These are phyloP conservation scores for Notarius lentiginosus DNA, from an alignment of 2,113 vertebrate species.

Conservation along the genomic window DNA sequence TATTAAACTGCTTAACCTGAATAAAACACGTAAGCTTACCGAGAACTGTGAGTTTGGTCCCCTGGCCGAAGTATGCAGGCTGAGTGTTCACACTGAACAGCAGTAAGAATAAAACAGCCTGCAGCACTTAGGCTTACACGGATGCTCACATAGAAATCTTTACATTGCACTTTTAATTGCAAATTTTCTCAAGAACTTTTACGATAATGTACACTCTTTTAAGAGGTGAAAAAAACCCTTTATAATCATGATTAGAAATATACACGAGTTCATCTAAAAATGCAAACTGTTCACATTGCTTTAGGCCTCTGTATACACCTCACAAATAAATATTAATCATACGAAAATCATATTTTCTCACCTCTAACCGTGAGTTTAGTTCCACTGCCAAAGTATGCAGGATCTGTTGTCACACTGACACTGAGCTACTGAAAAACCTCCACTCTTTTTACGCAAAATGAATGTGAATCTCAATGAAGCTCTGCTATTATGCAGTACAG, in stretches of 20 bases:
- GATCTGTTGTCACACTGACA: constrained; percentile 67
- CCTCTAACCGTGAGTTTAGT: constrained; percentile 74
- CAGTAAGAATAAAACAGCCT: not conserved
- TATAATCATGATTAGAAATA: too few relatives aligned
- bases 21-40: constrained; percentile 50
- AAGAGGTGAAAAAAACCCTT: not conserved
- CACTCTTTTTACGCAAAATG: not conserved
- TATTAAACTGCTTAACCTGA: not conserved
- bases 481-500: not conserved
- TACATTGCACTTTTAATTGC: not conserved
- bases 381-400: constrained; percentile 72
- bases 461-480: not conserved
- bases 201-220: not conserved
- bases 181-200: not conserved
- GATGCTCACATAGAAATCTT: not conserved
- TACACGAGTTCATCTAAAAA: not conserved
- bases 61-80: constrained; percentile 57
- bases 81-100: constrained; percentile 30
- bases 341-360: constrained; percentile 49
- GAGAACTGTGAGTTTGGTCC: constrained; percentile 57
- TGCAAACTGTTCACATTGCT: not conserved
- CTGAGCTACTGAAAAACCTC: constrained; percentile 64
- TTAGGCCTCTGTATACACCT: not conserved
- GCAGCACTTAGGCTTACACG: not conserved
- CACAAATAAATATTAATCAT: not conserved